Conservation (phyloP, 2,888 invertebrate genomes). For the Gymnocheta viridis region DNA sequence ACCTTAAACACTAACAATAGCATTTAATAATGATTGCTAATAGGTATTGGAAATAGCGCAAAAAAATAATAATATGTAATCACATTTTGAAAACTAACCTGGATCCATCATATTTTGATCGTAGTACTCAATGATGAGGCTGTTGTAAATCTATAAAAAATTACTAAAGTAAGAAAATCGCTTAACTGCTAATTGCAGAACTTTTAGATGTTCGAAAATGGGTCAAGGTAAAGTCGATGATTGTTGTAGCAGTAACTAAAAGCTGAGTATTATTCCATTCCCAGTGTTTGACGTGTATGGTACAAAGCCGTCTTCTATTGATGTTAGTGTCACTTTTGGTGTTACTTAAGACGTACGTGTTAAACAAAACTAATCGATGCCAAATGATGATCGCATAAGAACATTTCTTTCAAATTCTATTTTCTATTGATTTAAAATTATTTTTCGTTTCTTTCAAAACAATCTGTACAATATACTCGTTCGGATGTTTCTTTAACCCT, state of each 20-base stretch:
- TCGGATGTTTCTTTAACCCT: slow-evolving; percentile 18
- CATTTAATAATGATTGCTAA: background rate
- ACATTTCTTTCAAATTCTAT: slow-evolving; percentile 23
- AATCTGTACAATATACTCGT: background rate
- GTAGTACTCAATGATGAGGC: slow-evolving; percentile 70
- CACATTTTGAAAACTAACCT: slow-evolving; percentile 63
- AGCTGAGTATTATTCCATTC: slow-evolving; percentile 32
- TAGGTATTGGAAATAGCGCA: background rate
- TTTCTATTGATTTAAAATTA: slow-evolving; percentile 39
- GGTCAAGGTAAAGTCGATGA: slow-evolving; percentile 48
- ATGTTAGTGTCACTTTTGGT: background rate
- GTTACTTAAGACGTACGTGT: slow-evolving; percentile 41
- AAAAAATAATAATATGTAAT: background rate
- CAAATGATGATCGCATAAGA: slow-evolving; percentile 29
- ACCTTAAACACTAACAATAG: background rate
- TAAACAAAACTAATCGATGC: slow-evolving; percentile 48
- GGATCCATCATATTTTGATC: slow-evolving; percentile 71
- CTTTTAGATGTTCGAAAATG: slow-evolving; percentile 23
- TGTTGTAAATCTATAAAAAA: slow-evolving; percentile 44
- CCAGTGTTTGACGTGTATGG: background rate
- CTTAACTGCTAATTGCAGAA: slow-evolving; percentile 19
- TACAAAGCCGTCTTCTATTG: background rate
- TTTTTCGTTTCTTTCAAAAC: slow-evolving; percentile 20
- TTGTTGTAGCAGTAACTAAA: background rate
- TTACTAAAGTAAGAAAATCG: background rate